Conservation (phyloP, 2,113 vertebrate genomes). For the Eurypyga helias region DNA sequence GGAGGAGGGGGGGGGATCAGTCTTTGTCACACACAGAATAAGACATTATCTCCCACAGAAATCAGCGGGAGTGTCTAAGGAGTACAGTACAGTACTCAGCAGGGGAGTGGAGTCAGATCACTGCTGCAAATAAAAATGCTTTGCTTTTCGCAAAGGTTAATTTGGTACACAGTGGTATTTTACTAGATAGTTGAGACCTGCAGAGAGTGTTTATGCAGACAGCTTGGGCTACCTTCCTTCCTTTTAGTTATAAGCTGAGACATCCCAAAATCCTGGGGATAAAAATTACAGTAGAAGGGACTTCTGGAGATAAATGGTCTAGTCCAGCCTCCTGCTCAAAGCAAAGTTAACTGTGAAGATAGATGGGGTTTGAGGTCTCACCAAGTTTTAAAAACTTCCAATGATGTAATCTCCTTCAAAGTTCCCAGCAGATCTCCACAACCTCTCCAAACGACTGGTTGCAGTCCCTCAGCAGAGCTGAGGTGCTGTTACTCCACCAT, state of each 20-base stretch:
- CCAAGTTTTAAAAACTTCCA: neutral
- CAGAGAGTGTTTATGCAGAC: neutral
- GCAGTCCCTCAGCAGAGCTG: accelerated
- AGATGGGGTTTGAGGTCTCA: neutral
- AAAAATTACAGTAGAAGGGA: neutral
- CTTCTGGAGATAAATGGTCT: neutral
- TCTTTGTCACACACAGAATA: neutral
- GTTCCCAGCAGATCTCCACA: neutral
- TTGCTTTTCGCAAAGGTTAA: neutral
- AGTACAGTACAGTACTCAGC: neutral
- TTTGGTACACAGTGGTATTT: neutral
- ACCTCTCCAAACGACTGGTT: neutral
- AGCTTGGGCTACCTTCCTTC: neutral
- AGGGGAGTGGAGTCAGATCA: neutral
- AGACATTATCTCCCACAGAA: constrained; percentile 5
- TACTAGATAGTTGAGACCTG: neutral
- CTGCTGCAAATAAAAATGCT: neutral
- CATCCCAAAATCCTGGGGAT: neutral
- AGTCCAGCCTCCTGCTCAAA: neutral
- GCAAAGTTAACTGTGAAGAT: neutral
- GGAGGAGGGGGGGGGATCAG: neutral
- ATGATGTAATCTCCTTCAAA: neutral
- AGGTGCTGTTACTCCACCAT: neutral
- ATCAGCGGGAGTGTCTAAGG: neutral
- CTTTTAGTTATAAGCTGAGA: neutral